phyloP scores from a whole-genome alignment of 2,888 invertebrate genomes.

The Drepanosiphum platanoidis region DNA sequence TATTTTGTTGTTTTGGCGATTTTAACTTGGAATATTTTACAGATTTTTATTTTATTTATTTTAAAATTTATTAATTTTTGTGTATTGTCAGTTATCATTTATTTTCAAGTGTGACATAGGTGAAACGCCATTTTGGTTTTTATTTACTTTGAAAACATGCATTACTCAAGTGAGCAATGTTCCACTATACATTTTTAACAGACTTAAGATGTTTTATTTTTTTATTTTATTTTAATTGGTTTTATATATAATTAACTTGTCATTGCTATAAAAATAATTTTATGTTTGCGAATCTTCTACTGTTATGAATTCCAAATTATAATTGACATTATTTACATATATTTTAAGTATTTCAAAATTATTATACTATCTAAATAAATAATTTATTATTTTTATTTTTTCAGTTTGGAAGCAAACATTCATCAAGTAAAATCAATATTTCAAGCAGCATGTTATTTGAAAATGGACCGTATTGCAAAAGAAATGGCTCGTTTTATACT shows the following conservation, averaged over 20 bases:
- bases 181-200: neutral
- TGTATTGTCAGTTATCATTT: too few relatives aligned
- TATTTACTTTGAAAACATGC: too few relatives aligned
- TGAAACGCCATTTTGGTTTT: too few relatives aligned
- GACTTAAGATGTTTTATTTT: neutral
- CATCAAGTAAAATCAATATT: slow-evolving; percentile 79
- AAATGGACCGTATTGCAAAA: slow-evolving; percentile 78
- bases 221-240: neutral
- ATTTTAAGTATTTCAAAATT: neutral
- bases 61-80: too few relatives aligned
- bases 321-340: neutral
- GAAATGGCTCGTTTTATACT: slow-evolving; percentile 79
- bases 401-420: slow-evolving; percentile 70
- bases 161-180: too few relatives aligned
- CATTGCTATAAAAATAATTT: slow-evolving; percentile 12
- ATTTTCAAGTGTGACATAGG: too few relatives aligned
- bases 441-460: slow-evolving; percentile 80
- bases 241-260: neutral
- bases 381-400: slow-evolving; percentile 63
- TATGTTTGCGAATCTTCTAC: slow-evolving; percentile 13
- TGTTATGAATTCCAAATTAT: neutral
- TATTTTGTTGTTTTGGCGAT: too few relatives aligned
- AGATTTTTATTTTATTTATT: too few relatives aligned
- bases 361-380: neutral
- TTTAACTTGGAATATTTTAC: too few relatives aligned